A percentile compares a stretch with the other conserved stretches of the same genome.
Conservation (phyloP, 2,797 vertebrate genomes). For the Microctenopoma steveboyesi region DNA sequence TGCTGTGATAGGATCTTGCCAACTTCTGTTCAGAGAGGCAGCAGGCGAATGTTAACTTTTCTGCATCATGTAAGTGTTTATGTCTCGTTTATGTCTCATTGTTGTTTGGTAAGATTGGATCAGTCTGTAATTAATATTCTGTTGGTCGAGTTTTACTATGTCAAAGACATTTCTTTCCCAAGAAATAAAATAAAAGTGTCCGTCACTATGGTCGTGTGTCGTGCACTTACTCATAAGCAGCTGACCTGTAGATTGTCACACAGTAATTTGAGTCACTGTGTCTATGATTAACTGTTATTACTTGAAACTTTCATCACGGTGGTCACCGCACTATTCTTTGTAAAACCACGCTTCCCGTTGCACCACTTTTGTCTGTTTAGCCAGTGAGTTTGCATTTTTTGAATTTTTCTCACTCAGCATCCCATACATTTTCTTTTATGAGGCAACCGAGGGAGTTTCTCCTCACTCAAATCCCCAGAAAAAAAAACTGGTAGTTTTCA, state of each 20-base stretch:
- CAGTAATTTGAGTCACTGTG: slow-evolving; percentile 22
- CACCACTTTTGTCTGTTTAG: background rate
- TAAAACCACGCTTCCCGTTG: background rate
- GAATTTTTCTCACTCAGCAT: no score
- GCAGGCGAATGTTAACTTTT: slow-evolving; percentile 8
- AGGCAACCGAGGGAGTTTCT: slow-evolving; percentile 11
- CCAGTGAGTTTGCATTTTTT: slow-evolving; percentile 6
- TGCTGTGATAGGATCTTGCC: slow-evolving; percentile 21
- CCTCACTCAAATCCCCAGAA: slow-evolving; percentile 44
- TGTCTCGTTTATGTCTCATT: slow-evolving; percentile 42
- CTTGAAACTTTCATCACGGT: background rate
- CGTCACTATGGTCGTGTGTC: slow-evolving; percentile 5
- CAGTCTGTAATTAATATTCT: background rate
- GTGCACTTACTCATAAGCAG: background rate
- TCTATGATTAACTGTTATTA: background rate
- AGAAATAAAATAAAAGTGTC: slow-evolving; percentile 46
- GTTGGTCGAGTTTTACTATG: slow-evolving; percentile 31
- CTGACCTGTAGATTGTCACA: background rate
- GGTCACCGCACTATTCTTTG: slow-evolving; percentile 19
- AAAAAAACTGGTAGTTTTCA: slow-evolving; percentile 43
- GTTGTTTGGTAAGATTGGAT: slow-evolving; percentile 18
- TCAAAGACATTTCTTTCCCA: slow-evolving; percentile 43
- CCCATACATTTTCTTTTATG: slow-evolving; percentile 4
- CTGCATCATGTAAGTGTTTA: slow-evolving; percentile 23
- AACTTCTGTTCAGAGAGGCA: slow-evolving; percentile 38